A percentile compares a stretch with the other conserved stretches of the same genome.
These are phyloP conservation scores for Pangasius djambal DNA, from an alignment of 2,797 vertebrate species.

Conservation along the genomic window DNA sequence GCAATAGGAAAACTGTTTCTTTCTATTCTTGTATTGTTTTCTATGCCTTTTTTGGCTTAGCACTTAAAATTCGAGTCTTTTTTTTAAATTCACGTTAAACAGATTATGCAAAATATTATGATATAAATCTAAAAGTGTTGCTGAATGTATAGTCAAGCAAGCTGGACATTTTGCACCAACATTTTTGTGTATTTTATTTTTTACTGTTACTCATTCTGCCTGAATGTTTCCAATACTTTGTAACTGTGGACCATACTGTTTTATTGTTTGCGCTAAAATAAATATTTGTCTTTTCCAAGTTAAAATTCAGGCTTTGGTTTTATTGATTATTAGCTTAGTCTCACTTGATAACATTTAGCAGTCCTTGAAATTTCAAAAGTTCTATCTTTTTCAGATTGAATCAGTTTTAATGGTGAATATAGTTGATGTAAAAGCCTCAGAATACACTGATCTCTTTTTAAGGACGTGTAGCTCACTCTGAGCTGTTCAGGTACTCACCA, in stretches of 20 bases:
- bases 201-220: not conserved
- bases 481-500: not conserved
- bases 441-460: not conserved
- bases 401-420: not conserved
- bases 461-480: not conserved
- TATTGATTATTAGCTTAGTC: not conserved
- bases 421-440: not conserved
- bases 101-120: slow-evolving; percentile 19
- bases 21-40: slow-evolving; percentile 15
- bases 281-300: slow-evolving; percentile 29
- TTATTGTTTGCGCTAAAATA: slow-evolving; percentile 35
- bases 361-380: not conserved
- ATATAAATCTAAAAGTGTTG: slow-evolving; percentile 8
- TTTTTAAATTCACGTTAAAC: not conserved
- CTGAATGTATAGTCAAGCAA: slow-evolving; percentile 40
- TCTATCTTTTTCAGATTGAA: not conserved
- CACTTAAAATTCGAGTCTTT: slow-evolving; percentile 27
- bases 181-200: slow-evolving; percentile 19
- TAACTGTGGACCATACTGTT: slow-evolving; percentile 25
- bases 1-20: slow-evolving; percentile 24
- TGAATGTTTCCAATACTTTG: not conserved
- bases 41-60: not conserved
- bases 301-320: not conserved
- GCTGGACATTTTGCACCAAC: slow-evolving; percentile 8
- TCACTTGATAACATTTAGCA: not conserved